A percentile compares a stretch with the other conserved stretches of the same genome.
Evolutionary conservation across 1,140 invertebrate species (phyloP).

Genomic region (Acromyrmex heyeri): DNA sequence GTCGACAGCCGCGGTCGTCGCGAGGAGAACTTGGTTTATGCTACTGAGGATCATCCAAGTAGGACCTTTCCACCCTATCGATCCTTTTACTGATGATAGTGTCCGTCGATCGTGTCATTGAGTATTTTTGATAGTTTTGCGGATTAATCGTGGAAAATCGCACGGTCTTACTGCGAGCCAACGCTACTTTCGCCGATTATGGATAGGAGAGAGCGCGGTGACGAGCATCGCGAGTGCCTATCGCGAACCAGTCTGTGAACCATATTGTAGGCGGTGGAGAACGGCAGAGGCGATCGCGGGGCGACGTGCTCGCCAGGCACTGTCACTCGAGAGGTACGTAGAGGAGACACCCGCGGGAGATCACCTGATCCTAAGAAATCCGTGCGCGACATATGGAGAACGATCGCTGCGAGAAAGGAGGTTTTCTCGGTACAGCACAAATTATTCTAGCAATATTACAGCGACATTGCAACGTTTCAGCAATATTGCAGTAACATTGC

Average conservation of each 20-base stretch:
- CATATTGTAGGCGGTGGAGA: conserved; percentile 73
- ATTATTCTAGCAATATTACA: too few relatives aligned
- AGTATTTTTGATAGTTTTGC: neutral
- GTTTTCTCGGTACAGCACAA: too few relatives aligned
- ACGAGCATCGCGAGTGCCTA: conserved; percentile 61
- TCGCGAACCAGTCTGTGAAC: conserved; percentile 61
- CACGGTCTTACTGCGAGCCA: neutral
- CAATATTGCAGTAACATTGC: too few relatives aligned
- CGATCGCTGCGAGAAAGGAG: neutral
- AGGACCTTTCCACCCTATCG: too few relatives aligned
- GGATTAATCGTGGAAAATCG: neutral
- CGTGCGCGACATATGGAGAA: conserved; percentile 31
- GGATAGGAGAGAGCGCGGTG: conserved; percentile 66
- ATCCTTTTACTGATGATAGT: conserved; percentile 60
- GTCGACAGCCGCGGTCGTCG: neutral
- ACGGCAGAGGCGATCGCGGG: neutral
- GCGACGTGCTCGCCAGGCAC: conserved; percentile 41
- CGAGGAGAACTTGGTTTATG: neutral
- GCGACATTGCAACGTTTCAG: too few relatives aligned
- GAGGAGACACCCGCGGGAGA: neutral
- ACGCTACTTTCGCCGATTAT: conserved; percentile 68
- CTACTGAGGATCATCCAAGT: neutral
- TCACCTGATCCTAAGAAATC: neutral
- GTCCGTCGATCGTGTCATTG: conserved; percentile 12
- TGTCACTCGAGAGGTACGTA: conserved; percentile 72